These are phyloP conservation scores for Cataglyphis livida DNA, from an alignment of 2,888 invertebrate genomes.

Conservation along the genomic window DNA sequence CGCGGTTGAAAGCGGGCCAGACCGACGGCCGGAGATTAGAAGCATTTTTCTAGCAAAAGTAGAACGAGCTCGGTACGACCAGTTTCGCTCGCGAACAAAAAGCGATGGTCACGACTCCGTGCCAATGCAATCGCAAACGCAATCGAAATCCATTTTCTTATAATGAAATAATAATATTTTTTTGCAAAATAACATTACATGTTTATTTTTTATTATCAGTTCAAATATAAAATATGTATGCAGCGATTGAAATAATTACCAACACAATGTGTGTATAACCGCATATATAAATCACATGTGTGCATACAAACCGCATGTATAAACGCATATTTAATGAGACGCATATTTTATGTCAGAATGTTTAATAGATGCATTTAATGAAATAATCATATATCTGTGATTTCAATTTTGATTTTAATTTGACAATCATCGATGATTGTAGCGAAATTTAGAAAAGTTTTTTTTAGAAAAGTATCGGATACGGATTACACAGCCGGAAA, in stretches of 20 bases:
- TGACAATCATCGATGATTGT: neutral
- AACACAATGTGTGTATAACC: neutral
- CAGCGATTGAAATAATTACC: neutral
- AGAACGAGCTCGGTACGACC: slow-evolving; percentile 11
- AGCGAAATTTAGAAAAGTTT: neutral
- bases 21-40: slow-evolving; percentile 47
- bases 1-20: slow-evolving; percentile 25
- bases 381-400: neutral
- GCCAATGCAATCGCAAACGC: slow-evolving; percentile 5
- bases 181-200: neutral
- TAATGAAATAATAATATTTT: slow-evolving; percentile 4
- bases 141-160: neutral
- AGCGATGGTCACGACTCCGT: slow-evolving; percentile 16
- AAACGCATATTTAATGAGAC: neutral
- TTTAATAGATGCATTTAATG: neutral
- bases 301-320: too few relatives aligned
- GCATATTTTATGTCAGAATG: neutral
- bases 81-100: slow-evolving; percentile 25
- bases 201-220: neutral
- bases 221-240: neutral
- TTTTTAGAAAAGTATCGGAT: neutral
- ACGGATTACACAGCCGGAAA: slow-evolving; percentile 8
- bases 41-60: slow-evolving; percentile 41
- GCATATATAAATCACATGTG: too few relatives aligned
- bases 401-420: neutral